phyloP scores from a whole-genome alignment of 2,113 vertebrate genomes.

The Protomyctophum bolini region DNA sequence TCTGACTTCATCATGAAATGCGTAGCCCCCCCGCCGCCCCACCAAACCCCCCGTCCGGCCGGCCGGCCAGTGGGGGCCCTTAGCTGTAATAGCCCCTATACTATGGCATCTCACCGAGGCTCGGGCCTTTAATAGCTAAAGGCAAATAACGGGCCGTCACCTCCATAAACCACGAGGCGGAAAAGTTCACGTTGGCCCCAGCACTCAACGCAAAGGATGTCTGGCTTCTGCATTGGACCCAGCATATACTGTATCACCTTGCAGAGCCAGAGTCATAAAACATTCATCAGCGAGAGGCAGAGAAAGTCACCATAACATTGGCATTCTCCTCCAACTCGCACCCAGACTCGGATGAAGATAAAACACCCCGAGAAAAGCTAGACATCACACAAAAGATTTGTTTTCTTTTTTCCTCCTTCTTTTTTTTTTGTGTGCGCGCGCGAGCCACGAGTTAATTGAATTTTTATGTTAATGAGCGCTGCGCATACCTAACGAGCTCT shows the following conservation, averaged over 20 bases:
- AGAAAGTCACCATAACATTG: conserved; percentile 24
- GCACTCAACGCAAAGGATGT: conserved; percentile 20
- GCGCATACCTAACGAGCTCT: conserved; percentile 80
- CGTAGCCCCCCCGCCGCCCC: conserved; percentile 33
- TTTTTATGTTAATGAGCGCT: conserved; percentile 82
- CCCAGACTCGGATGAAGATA: conserved; percentile 48
- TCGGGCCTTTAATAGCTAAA: conserved; percentile 24
- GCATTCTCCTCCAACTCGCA: conserved; percentile 50
- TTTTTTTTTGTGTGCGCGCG: conserved; percentile 29
- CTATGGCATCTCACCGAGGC: no score
- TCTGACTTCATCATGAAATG: conserved; percentile 33
- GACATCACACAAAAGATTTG: conserved; percentile 73
- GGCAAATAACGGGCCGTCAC: conserved; percentile 49
- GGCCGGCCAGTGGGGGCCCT: conserved; percentile 10
- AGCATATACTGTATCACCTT: conserved; percentile 48
- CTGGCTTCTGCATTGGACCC: conserved; percentile 14
- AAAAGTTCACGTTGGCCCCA: conserved; percentile 32
- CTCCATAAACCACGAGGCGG: conserved; percentile 27
- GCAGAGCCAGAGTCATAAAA: conserved; percentile 36
- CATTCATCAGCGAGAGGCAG: conserved; percentile 42
- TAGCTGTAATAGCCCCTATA: no score
- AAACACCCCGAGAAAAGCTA: conserved; percentile 34
- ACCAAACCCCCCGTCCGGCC: conserved; percentile 43
- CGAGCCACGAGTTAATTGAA: conserved; percentile 82
- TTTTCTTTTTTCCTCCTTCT: conserved; percentile 55